phyloP scores from a whole-genome alignment of 2,888 invertebrate genomes.

The Andrena praecox region DNA sequence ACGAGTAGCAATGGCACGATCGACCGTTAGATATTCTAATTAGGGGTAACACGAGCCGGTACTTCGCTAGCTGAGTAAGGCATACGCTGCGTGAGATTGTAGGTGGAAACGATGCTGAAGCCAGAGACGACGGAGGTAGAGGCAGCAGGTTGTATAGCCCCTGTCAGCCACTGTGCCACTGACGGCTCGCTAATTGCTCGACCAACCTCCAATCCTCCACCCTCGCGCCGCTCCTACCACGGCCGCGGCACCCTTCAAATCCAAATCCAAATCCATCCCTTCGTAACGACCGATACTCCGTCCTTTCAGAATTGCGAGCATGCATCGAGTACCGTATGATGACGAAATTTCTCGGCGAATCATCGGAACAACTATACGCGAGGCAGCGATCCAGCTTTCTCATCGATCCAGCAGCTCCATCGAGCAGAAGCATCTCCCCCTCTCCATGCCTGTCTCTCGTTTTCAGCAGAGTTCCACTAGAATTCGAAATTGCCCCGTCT shows the following conservation, averaged over 20 bases:
- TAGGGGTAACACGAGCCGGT: conserved; percentile 78
- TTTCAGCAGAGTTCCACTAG: conserved; percentile 36
- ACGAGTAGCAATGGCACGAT: conserved; percentile 62
- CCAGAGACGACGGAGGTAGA: conserved; percentile 51
- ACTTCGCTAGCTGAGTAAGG: conserved; percentile 78
- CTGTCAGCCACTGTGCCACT: conserved; percentile 84
- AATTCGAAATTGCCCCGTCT: conserved; percentile 53
- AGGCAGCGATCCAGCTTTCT: conserved; percentile 65
- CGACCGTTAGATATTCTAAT: conserved; percentile 78
- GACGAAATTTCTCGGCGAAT: conserved; percentile 68
- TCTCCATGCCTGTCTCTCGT: conserved; percentile 5
- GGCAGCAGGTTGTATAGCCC: conserved; percentile 73
- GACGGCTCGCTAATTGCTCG: conserved; percentile 85
- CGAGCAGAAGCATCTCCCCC: conserved; percentile 14
- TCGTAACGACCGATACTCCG: conserved; percentile 70
- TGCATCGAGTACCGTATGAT: conserved; percentile 68
- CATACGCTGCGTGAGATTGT: conserved; percentile 66
- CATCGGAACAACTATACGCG: conserved; percentile 61
- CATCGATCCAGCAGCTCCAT: conserved; percentile 57
- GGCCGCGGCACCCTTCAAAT: conserved; percentile 80
- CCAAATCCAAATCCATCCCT: conserved; percentile 81
- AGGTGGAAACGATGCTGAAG: conserved; percentile 56
- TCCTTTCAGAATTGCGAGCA: conserved; percentile 71
- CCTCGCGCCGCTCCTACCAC: conserved; percentile 47
- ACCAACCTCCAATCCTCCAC: conserved; percentile 74